A percentile compares a stretch with the other conserved stretches of the same genome.
These are phyloP conservation scores for Andrena minutula DNA, from an alignment of 2,888 invertebrate genomes.

Conservation along the genomic window DNA sequence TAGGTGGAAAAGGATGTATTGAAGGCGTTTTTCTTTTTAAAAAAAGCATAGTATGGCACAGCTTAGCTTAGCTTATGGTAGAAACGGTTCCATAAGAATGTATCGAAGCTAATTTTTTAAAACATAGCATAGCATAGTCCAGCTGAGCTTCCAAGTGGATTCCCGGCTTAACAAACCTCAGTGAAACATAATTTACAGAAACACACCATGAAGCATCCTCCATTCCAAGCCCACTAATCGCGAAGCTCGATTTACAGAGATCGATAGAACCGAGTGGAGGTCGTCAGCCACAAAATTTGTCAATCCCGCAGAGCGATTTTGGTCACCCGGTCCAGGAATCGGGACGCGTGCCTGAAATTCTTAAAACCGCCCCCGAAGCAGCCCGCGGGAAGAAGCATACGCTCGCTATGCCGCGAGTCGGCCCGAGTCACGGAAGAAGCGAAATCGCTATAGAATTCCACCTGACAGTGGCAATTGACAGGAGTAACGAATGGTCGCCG, in stretches of 20 bases:
- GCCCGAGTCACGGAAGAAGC: slow-evolving; percentile 65
- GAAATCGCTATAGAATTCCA: slow-evolving; percentile 65
- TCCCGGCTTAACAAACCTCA: too few relatives aligned
- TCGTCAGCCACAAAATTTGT: slow-evolving; percentile 21
- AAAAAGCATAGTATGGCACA: too few relatives aligned
- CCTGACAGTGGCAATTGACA: slow-evolving; percentile 78
- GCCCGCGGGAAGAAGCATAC: slow-evolving; percentile 14
- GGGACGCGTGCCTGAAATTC: slow-evolving; percentile 45
- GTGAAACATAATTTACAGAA: too few relatives aligned
- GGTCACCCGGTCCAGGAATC: slow-evolving; percentile 30
- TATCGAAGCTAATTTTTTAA: too few relatives aligned
- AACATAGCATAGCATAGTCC: too few relatives aligned
- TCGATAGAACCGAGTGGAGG: slow-evolving; percentile 17
- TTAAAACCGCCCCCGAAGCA: slow-evolving; percentile 26
- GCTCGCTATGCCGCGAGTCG: slow-evolving; percentile 5
- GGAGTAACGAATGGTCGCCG: slow-evolving; percentile 76
- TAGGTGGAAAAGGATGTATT: too few relatives aligned
- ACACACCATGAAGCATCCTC: too few relatives aligned
- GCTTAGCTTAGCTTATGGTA: too few relatives aligned
- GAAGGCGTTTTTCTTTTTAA: too few relatives aligned
- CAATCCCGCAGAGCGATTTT: not conserved
- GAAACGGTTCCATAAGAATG: too few relatives aligned
- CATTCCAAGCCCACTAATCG: slow-evolving; percentile 10
- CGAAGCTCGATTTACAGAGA: slow-evolving; percentile 3
- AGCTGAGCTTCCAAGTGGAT: too few relatives aligned